Evolutionary conservation across 2,113 vertebrate species (phyloP).

Genomic region (Nyctereutes procyonoides): DNA sequence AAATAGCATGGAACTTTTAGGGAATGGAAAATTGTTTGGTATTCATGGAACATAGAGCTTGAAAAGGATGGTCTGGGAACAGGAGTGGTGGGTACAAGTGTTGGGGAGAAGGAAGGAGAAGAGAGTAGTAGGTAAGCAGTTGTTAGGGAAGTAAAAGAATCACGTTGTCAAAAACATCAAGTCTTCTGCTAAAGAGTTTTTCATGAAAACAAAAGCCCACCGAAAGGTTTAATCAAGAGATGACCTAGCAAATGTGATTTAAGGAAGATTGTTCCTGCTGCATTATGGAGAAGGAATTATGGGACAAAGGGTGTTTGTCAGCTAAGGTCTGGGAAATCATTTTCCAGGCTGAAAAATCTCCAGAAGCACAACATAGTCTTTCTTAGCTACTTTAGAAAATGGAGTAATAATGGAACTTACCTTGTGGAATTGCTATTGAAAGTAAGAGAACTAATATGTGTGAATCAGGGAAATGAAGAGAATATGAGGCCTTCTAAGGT

Average conservation of each 20-base stretch:
- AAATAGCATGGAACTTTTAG: background rate
- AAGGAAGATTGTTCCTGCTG: background rate
- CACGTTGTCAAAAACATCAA: background rate
- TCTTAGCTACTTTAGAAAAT: background rate
- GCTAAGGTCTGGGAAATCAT: background rate
- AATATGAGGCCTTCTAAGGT: background rate
- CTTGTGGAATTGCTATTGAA: background rate
- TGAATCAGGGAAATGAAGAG: background rate
- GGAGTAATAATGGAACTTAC: background rate
- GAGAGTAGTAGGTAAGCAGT: background rate
- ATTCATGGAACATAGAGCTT: background rate
- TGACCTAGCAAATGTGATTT: background rate
- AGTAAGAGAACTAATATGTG: background rate
- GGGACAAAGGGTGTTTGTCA: fast-evolving
- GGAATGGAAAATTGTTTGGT: background rate
- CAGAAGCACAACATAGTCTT: background rate
- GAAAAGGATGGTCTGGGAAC: background rate
- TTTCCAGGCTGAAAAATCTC: background rate
- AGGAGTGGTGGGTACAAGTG: background rate
- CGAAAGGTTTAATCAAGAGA: background rate
- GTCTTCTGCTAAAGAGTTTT: background rate
- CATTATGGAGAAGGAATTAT: background rate
- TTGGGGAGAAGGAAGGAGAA: background rate
- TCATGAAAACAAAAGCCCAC: background rate
- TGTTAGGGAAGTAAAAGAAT: background rate